Base-by-base conservation (phyloP, 2,113 vertebrate genomes). In the Epinephelus lanceolatus region DNA sequence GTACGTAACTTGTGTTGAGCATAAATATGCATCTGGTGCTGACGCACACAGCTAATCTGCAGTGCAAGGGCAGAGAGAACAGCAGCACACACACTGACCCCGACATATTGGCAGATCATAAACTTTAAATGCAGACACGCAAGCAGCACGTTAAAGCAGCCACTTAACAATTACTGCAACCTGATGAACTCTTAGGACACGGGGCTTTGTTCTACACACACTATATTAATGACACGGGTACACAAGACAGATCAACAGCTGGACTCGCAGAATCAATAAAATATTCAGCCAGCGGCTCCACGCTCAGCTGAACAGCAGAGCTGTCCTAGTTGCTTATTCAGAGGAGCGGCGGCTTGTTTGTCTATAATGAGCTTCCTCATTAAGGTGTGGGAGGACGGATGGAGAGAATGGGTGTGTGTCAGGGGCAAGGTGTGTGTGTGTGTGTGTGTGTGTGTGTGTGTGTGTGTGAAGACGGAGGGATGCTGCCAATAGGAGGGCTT, bases 331-430 rank as follows among this genome's bases (percentile, higher is more conserved):
- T 94, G 81, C 47, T 84, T 81, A 94, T 94, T 93, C 92, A 90
- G 86, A 88, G 88, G 59, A 88, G 90, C 88, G 33, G 70, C 33
- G 17, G 76, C 87, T 83, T 90, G 90, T 91, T 89, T 88, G 88
- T 87, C 84, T 61, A 65, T 94, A 94, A 93, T 94, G 92, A 93
- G 91, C 88, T 92, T 86, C 89, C 94, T 94, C 91, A 90, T 94
- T 94, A 93, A 86, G 87, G 84, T 88, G 57, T 66, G 83, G 86
- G 47, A 51, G 86, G 81, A 86, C 37, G 73, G 84, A 90, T 45
- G 23, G 45, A 76, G 49, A 69, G 76, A 78, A 78, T 11, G 63
- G 62, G 81, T 37, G 75, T 59, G 84, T 86, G 89, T 86, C 80
- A 88, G 78, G 80, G 89, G 83, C 86, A 81, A 85, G 65, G 79